Percentiles rank a stretch among this genome's conserved stretches.
phyloP scores from a whole-genome alignment of 2,113 vertebrate species.

The Melanerpes formicivorus region DNA sequence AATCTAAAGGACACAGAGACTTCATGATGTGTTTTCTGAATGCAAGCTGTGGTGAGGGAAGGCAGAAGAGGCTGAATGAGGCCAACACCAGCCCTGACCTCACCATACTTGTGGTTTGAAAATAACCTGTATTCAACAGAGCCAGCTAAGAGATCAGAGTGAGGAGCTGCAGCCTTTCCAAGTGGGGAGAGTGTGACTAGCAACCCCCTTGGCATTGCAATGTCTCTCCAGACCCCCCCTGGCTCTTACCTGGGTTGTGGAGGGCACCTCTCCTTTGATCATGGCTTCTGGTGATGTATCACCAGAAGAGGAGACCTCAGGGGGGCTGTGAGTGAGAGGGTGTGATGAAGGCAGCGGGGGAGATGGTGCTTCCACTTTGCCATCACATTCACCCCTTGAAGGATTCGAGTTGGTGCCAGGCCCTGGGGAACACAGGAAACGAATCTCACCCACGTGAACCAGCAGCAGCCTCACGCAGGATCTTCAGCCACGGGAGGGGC shows the following conservation, averaged over 20 bases:
- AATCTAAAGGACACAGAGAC: background rate
- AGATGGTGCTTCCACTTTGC: slow-evolving; percentile 81
- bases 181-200: background rate
- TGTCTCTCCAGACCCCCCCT: background rate
- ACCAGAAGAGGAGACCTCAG: slow-evolving; percentile 45
- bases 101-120: background rate
- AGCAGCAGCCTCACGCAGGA: slow-evolving; percentile 78
- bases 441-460: slow-evolving; percentile 88
- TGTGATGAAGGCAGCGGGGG: slow-evolving; percentile 68
- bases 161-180: background rate
- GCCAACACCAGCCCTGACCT: background rate
- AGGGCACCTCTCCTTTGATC: slow-evolving; percentile 70
- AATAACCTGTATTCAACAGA: background rate
- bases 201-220: background rate
- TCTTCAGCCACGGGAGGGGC: slow-evolving; percentile 7
- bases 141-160: background rate
- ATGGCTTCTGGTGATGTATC: slow-evolving; percentile 67
- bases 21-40: background rate
- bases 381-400: slow-evolving; percentile 81
- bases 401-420: slow-evolving; percentile 79
- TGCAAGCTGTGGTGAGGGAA: background rate
- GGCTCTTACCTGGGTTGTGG: slow-evolving; percentile 76
- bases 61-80: background rate
- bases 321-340: slow-evolving; percentile 63
- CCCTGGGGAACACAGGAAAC: slow-evolving; percentile 94